A percentile compares a stretch with the other conserved stretches of the same genome.
These are phyloP conservation scores for Mus pahari DNA, from an alignment of 2,113 vertebrate genomes.

Conservation along the genomic window DNA sequence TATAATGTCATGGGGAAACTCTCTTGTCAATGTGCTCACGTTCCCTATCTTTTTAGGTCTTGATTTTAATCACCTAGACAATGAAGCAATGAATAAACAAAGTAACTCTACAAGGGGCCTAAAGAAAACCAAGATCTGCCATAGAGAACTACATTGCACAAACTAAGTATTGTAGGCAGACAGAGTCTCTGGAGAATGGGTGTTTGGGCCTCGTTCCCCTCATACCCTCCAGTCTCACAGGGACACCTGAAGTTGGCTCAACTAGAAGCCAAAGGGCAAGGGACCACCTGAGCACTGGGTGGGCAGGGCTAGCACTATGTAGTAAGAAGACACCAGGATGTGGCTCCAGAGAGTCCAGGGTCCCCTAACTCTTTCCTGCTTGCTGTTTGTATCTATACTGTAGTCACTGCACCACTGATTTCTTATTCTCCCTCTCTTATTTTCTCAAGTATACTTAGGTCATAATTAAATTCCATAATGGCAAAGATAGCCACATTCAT, in stretches of 20 bases:
- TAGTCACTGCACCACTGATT: not conserved
- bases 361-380: not conserved
- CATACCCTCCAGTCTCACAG: not conserved
- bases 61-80: not conserved
- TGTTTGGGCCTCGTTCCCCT: not conserved
- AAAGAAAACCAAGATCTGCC: not conserved
- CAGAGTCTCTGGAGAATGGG: not conserved
- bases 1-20: not conserved
- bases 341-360: not conserved
- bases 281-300: not conserved
- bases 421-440: not conserved
- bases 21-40: not conserved
- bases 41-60: not conserved
- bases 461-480: not conserved
- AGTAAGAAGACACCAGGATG: not conserved
- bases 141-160: not conserved
- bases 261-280: not conserved
- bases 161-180: not conserved
- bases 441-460: not conserved
- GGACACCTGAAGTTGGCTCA: not conserved
- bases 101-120: not conserved
- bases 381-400: not conserved
- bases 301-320: not conserved
- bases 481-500: not conserved
- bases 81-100: slow-evolving; percentile 42